These are phyloP conservation scores for Euproctis similis DNA, from an alignment of 2,888 invertebrate species.

Conservation along the genomic window DNA sequence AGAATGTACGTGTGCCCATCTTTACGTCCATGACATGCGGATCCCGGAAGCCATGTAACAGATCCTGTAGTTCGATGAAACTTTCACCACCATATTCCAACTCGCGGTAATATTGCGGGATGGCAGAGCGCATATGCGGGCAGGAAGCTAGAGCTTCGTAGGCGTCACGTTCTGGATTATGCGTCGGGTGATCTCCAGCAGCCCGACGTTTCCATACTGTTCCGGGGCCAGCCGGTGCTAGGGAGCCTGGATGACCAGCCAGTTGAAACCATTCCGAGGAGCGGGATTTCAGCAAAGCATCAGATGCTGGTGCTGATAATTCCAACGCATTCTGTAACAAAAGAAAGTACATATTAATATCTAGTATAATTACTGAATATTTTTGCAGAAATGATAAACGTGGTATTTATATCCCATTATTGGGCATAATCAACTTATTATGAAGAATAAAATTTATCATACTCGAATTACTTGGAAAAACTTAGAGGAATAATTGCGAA, in stretches of 20 bases:
- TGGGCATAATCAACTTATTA: too few species aligned
- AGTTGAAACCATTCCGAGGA: slow-evolving; percentile 90
- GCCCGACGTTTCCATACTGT: slow-evolving; percentile 95
- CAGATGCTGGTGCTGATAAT: slow-evolving; percentile 92
- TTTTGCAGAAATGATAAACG: too few species aligned
- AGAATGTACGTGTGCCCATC: slow-evolving; percentile 96
- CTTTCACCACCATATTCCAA: slow-evolving; percentile 85
- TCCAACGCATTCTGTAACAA: slow-evolving; percentile 91
- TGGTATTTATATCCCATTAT: too few species aligned
- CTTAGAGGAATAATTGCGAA: too few species aligned
- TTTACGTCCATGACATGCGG: slow-evolving; percentile 98
- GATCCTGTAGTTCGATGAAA: slow-evolving; percentile 96
- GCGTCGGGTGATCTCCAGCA: slow-evolving; percentile 79
- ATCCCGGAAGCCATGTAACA: slow-evolving; percentile 91
- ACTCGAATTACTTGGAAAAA: too few species aligned
- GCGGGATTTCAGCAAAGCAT: slow-evolving; percentile 85
- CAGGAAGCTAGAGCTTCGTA: slow-evolving; percentile 89
- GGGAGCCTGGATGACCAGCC: slow-evolving; percentile 93
- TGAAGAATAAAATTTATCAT: too few species aligned
- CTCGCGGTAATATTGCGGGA: slow-evolving; percentile 90
- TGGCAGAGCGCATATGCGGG: slow-evolving; percentile 80
- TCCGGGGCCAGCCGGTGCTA: slow-evolving; percentile 94
- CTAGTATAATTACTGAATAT: neutral
- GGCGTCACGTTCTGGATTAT: slow-evolving; percentile 84
- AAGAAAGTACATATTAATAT: slow-evolving; percentile 3